These are phyloP conservation scores for Megalonaias nervosa DNA, from an alignment of 1,140 invertebrate species.

Conservation along the genomic window DNA sequence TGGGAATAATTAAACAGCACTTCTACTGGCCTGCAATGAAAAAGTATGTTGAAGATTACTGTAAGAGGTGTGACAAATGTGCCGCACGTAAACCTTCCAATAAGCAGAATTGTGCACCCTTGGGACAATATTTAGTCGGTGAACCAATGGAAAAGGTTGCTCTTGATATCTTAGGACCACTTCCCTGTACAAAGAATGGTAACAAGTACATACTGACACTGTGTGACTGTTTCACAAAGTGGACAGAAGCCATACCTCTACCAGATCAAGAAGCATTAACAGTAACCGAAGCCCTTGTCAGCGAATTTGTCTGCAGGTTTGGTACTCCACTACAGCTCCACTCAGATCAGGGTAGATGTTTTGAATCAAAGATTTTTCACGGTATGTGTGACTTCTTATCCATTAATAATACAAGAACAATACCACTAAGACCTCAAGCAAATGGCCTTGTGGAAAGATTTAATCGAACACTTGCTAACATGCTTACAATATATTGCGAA, in stretches of 20 bases:
- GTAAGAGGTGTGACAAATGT: too few species aligned
- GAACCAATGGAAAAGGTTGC: constrained; percentile 32
- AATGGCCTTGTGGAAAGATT: constrained; percentile 13
- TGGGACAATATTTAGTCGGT: background rate
- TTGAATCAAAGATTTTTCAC: constrained; percentile 27
- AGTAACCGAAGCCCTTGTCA: constrained; percentile 60
- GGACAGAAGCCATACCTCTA: constrained; percentile 45
- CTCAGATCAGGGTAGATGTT: constrained; percentile 59
- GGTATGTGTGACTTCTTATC: constrained; percentile 27
- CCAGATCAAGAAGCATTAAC: constrained; percentile 48
- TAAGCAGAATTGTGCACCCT: too few species aligned
- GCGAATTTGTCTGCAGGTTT: constrained; percentile 58
- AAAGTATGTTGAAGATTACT: too few species aligned
- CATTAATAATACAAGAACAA: constrained; percentile 25
- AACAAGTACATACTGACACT: constrained; percentile 57
- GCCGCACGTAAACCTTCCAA: too few species aligned
- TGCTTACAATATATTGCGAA: constrained; percentile 2
- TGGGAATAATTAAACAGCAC: too few species aligned
- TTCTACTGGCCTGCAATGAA: too few species aligned
- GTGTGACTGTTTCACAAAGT: constrained; percentile 55
- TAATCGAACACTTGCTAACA: background rate
- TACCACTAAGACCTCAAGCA: background rate
- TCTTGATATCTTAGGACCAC: constrained; percentile 48
- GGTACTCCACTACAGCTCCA: constrained; percentile 65
- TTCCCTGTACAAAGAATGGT: constrained; percentile 31